Evolutionary conservation across 2,113 vertebrate genomes (phyloP).

Genomic region (Channa maculata): DNA sequence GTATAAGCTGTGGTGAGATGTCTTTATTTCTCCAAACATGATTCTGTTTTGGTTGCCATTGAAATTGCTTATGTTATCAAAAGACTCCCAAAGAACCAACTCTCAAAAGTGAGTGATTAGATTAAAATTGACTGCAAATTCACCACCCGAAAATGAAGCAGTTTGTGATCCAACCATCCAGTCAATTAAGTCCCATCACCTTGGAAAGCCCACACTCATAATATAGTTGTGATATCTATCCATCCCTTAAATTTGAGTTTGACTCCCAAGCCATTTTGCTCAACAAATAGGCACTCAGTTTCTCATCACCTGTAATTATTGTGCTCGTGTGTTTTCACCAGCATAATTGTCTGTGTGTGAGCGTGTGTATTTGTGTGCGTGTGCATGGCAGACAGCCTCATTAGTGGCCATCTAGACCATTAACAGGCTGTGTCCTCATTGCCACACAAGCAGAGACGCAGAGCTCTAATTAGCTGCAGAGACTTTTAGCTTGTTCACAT

Average conservation of each 20-base stretch:
- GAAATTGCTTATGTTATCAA: too few species aligned
- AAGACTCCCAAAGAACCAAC: not conserved
- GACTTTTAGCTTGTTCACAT: slow-evolving; percentile 51
- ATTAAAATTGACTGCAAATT: not conserved
- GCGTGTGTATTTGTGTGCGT: slow-evolving; percentile 6
- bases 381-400: slow-evolving; percentile 58
- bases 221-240: slow-evolving; percentile 54
- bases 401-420: slow-evolving; percentile 72
- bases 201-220: slow-evolving; percentile 12
- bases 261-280: slow-evolving; percentile 44
- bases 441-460: slow-evolving; percentile 46
- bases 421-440: slow-evolving; percentile 56
- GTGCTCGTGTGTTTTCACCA: slow-evolving; percentile 1
- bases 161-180: slow-evolving; percentile 43
- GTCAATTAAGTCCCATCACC: slow-evolving; percentile 54
- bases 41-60: not conserved
- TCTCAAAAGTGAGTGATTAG: not conserved
- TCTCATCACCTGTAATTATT: slow-evolving; percentile 73
- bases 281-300: slow-evolving; percentile 56
- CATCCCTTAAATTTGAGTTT: slow-evolving; percentile 51
- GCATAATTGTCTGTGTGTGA: not conserved
- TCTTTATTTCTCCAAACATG: not conserved
- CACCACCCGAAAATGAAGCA: not conserved
- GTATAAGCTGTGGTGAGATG: not conserved
- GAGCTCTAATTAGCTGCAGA: slow-evolving; percentile 65